Base-by-base conservation (phyloP, 2,797 vertebrate genomes). In the Gymnoscopelus braueri region DNA sequence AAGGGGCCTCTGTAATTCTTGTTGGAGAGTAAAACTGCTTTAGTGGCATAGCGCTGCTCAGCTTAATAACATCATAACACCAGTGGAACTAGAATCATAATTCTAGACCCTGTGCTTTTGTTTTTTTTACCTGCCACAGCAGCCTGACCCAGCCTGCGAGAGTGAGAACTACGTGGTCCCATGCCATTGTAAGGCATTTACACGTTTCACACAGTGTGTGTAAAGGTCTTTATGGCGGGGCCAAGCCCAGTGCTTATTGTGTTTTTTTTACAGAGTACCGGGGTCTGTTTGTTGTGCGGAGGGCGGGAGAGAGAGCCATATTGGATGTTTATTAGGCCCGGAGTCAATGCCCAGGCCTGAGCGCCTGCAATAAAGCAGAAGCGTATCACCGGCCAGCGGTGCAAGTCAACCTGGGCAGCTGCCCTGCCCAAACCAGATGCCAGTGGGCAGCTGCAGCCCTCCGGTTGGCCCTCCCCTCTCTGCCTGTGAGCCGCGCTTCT, bases 281-380 rank as follows among this genome's bases (percentile, higher is more conserved):
- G 3, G 87, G 79, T 82, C 79, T 72, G 80, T 78, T 83, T 81
- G 79, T 82, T 85, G 84, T 86, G 86, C 77, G 88, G 79, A 6
- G 32, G 32, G 32, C 32, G 85, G 80, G 65, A 82, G 80, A 82
- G 80, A 79, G 83, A 84, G 85, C 90, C 89, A 90, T 85, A 87
- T 79, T 90, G 91, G 84, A 88, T 85, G 90, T 94, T 94, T 94
- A 94, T 89, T 89, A 85, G 88, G 74, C 65, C 79, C 60, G 63
- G 80, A 89, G 86, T 90, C 89, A 87, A 88, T 87, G 87, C 79
- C 85, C 80, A 81, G 80, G 84, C 87, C 85, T 74, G 83, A 87
- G 83, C 57, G 13, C 73, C 65, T 44, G 83, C 91, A 85, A 87
- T 92, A 92, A 92, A 92, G 86, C 79, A 60, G 72, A 67, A 78